Evolutionary conservation across 1,140 invertebrate genomes (phyloP).

Genomic region (Diplogasteroides magnus): DNA sequence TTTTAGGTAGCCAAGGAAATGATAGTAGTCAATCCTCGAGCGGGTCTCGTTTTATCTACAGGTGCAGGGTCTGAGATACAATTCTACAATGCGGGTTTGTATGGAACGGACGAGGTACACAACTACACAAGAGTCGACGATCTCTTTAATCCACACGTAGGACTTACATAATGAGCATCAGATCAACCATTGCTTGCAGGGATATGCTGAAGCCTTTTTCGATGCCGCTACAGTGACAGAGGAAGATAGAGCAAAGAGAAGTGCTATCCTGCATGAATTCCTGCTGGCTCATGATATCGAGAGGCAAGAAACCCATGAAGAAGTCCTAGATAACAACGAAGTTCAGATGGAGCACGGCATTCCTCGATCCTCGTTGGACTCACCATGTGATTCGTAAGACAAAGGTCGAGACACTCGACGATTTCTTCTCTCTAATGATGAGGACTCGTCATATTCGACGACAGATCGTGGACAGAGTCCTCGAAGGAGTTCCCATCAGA

Average conservation of each 20-base stretch:
- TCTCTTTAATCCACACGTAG: constrained; percentile 43
- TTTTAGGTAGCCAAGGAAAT: constrained; percentile 46
- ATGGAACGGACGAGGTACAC: constrained; percentile 39
- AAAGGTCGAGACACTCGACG: constrained; percentile 41
- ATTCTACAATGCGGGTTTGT: constrained; percentile 48
- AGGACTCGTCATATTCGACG: constrained; percentile 49
- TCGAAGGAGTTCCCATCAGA: constrained; percentile 52
- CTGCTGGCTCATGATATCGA: constrained; percentile 54
- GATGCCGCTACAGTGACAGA: constrained; percentile 43
- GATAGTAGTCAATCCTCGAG: constrained; percentile 52
- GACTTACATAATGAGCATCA: neutral
- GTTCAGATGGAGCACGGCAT: constrained; percentile 42
- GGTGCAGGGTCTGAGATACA: constrained; percentile 53
- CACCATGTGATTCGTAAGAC: constrained; percentile 48
- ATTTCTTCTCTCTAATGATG: constrained; percentile 53
- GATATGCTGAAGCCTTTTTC: constrained; percentile 49
- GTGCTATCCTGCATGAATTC: constrained; percentile 46
- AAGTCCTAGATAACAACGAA: neutral
- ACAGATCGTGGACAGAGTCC: constrained; percentile 53
- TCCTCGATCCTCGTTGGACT: constrained; percentile 54
- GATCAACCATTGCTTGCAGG: constrained; percentile 19
- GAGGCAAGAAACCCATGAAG: neutral
- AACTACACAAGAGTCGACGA: constrained; percentile 46
- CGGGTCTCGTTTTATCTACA: constrained; percentile 50
- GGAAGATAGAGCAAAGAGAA: constrained; percentile 41